Conservation (phyloP, 2,113 vertebrate species). For the Megaleporinus macrocephalus region DNA sequence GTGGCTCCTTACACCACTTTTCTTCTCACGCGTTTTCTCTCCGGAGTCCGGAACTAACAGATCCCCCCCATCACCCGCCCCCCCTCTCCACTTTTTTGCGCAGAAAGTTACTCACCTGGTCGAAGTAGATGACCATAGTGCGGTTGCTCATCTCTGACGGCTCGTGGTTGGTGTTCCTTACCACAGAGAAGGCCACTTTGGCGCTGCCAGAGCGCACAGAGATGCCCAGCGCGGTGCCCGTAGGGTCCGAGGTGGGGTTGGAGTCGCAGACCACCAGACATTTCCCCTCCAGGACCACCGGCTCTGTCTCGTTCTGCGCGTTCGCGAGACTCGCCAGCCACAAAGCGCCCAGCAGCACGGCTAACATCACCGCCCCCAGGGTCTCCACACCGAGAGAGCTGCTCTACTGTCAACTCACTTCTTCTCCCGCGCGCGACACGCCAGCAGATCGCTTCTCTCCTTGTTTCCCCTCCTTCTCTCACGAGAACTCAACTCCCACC, state of each 20-base stretch:
- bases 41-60: too few relatives aligned
- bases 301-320: conserved; percentile 95
- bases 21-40: too few relatives aligned
- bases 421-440: neutral
- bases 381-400: conserved; percentile 19
- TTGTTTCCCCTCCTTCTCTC: neutral
- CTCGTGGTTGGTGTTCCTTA: conserved; percentile 97
- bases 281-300: conserved; percentile 94
- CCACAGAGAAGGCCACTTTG: conserved; percentile 95
- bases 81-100: neutral
- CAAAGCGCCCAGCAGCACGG: conserved; percentile 79
- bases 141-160: conserved; percentile 99
- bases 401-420: conserved; percentile 4
- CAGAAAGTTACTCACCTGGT: conserved; percentile 80
- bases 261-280: conserved; percentile 97
- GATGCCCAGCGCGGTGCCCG: conserved; percentile 93
- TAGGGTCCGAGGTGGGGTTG: conserved; percentile 92
- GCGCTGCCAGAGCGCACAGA: conserved; percentile 94
- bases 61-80: too few relatives aligned
- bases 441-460: neutral
- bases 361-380: conserved; percentile 73
- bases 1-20: too few relatives aligned
- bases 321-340: conserved; percentile 81
- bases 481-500: neutral
- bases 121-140: conserved; percentile 97